phyloP scores from a whole-genome alignment of 2,113 vertebrate genomes.

The Sterrhoptilus dennistouni region DNA sequence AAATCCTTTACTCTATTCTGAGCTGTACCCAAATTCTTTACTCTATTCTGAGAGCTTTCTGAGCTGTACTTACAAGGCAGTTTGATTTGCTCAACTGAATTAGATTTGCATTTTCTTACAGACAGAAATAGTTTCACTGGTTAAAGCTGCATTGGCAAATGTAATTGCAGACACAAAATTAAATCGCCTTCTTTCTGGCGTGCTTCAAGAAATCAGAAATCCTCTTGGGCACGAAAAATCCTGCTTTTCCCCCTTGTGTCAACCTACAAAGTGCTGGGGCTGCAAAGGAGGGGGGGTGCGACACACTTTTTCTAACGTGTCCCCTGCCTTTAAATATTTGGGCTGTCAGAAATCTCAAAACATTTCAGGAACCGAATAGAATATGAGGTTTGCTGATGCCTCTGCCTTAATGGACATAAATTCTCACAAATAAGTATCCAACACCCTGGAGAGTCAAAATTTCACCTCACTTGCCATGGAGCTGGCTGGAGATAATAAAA shows the following conservation, averaged over 20 bases:
- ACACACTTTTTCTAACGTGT: neutral
- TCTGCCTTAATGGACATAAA: neutral
- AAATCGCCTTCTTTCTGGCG: neutral
- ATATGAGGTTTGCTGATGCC: neutral
- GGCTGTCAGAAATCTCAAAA: neutral
- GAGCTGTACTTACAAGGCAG: neutral
- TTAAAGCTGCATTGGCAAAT: neutral
- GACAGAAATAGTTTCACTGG: neutral
- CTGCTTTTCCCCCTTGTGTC: neutral
- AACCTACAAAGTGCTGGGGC: no score
- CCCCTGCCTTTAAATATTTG: neutral
- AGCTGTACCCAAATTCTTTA: no score
- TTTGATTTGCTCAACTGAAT: neutral
- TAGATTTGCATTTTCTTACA: neutral
- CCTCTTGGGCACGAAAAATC: neutral
- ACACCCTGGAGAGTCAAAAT: neutral
- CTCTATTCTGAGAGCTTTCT: conserved; percentile 6
- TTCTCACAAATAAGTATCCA: neutral
- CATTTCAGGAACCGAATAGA: neutral
- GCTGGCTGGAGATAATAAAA: neutral
- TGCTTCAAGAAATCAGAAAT: neutral
- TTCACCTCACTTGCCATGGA: neutral
- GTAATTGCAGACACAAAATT: neutral
- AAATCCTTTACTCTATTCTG: neutral
- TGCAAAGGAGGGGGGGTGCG: neutral